These are phyloP conservation scores for Psittacula derbiana DNA, from an alignment of 2,797 vertebrate genomes.

Conservation along the genomic window DNA sequence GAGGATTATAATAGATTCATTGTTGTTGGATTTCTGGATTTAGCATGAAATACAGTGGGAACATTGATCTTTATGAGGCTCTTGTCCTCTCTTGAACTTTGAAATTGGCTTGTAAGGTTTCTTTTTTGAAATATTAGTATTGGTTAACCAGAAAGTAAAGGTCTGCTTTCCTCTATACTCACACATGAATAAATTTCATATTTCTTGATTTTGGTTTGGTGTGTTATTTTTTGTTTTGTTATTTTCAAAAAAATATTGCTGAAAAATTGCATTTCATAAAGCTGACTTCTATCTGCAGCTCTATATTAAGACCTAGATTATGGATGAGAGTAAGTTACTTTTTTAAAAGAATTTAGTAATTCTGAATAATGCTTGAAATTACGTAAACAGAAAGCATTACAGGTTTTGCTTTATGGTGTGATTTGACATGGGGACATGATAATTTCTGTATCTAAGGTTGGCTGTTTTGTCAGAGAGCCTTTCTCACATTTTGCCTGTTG, in stretches of 20 bases:
- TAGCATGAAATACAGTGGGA: not conserved
- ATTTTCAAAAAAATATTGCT: not conserved
- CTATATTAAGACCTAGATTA: not conserved
- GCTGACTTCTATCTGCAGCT: not conserved
- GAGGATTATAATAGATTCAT: not conserved
- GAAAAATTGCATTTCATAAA: not conserved
- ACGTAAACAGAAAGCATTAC: not conserved
- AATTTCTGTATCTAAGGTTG: not conserved
- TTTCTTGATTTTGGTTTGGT: not conserved
- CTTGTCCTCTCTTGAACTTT: not conserved
- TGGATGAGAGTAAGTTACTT: not conserved
- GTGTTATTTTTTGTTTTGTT: not conserved
- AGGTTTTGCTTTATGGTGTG: not conserved
- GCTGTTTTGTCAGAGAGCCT: not conserved
- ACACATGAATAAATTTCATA: not conserved
- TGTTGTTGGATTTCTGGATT: not conserved
- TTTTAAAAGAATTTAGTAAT: not conserved
- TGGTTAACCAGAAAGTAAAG: not conserved
- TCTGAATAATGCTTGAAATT: not conserved
- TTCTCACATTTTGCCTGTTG: not conserved
- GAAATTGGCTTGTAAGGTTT: not conserved
- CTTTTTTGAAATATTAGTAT: not conserved
- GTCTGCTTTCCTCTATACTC: not conserved
- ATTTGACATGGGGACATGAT: not conserved
- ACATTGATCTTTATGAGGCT: not conserved